Evolutionary conservation across 64 coral and sea anemone species (phyloP), one percentile per base, ranked within the genome.

Genomic region (Stichodactyla mertensii): DNA sequence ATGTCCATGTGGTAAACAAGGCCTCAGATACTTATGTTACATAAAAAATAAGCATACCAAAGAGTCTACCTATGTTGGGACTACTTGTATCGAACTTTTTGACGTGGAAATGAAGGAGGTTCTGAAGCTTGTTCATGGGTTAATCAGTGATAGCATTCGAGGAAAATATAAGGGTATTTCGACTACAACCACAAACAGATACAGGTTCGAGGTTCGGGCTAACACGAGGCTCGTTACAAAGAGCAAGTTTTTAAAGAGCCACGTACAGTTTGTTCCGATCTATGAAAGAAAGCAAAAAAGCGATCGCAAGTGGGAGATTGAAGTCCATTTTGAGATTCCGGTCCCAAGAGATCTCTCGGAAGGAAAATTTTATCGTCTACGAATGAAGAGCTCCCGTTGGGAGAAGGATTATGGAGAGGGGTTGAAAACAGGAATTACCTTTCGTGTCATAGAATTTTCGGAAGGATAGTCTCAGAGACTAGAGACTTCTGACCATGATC

Each of bases 161-260:
- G 74, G 69, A 31, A 89, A 89, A n/a, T 71, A 89, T 51, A 89
- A 89, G 54, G 79, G 88, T n/a, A n/a, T n/a, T n/a, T 66, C 62
- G 11, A 79, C 1, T 22, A 74, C 51, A 89, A 23, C 12, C 7
- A 1, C 78, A 52, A 57, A 52, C 7, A 89, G 62, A 23, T 71
- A 79, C 6, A 88, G 86, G 53, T 86, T 86, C 26, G 85, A 86
- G 61, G 15, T 86, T 16, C 57, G 85, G 51, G 85, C 24, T 13
- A 86, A 86, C 51, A 79, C 77, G 28, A 79, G 51, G 10, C 77
- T 79, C 13, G 77, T 79, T 13, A 79, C 20, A 13, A 79, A 79
- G 24, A 52, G 51, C 10, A 5, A 51, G 16, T 52, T 51, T 19
- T 19, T 79, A 79, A 79, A 79, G 31, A 16, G 27, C 77, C 77